These are phyloP conservation scores for Podarcis muralis DNA, from an alignment of 2,113 vertebrate species.

Conservation along the genomic window DNA sequence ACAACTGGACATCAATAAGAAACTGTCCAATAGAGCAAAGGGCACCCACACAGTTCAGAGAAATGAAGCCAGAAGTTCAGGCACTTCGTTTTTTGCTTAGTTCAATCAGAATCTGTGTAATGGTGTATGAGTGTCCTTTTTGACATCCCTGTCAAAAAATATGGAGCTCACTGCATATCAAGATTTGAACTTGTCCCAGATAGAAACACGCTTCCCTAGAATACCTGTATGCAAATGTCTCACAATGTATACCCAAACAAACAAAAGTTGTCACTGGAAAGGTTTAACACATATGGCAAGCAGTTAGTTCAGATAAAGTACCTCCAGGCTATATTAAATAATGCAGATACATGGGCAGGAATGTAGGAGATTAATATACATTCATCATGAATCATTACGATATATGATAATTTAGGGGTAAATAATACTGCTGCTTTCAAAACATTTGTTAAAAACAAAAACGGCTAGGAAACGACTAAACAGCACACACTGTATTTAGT, in stretches of 20 bases:
- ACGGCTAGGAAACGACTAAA: slow-evolving; percentile 9
- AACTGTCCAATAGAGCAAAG: neutral
- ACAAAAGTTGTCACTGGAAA: neutral
- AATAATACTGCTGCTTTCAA: slow-evolving; percentile 46
- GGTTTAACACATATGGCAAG: neutral
- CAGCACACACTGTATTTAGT: slow-evolving; percentile 35
- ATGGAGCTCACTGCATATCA: neutral
- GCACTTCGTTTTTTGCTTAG: neutral
- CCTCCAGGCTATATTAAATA: neutral
- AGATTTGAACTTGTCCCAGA: neutral
- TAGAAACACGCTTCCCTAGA: neutral
- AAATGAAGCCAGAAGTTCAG: neutral
- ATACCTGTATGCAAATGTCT: neutral
- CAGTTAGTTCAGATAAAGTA: neutral
- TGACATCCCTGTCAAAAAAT: neutral
- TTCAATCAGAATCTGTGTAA: neutral
- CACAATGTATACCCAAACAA: neutral
- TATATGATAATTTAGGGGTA: neutral
- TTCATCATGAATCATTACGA: neutral
- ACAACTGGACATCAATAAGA: neutral
- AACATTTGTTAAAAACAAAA: slow-evolving; percentile 51
- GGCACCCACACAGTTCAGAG: neutral
- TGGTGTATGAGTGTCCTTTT: neutral
- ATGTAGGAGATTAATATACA: neutral
- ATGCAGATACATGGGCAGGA: neutral